phyloP scores from a whole-genome alignment of 2,888 invertebrate species.

The Mechanitis messenoides region DNA sequence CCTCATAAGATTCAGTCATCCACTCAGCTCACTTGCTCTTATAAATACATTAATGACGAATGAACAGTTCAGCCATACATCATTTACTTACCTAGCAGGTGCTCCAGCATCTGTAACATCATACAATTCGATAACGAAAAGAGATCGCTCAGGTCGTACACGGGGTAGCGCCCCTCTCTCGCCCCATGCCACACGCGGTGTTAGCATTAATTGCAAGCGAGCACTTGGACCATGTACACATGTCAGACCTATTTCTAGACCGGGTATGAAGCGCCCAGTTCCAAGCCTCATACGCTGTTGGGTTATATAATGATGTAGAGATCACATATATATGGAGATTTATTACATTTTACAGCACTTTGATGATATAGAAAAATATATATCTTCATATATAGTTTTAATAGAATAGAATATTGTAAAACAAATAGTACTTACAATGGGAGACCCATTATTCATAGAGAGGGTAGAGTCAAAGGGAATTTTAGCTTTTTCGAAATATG shows the following conservation, averaged over 20 bases:
- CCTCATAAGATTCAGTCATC: too few species aligned
- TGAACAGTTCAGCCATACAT: too few species aligned
- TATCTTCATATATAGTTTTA: too few species aligned
- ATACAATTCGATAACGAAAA: conserved; percentile 54
- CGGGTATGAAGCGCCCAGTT: conserved; percentile 45
- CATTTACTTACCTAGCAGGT: conserved; percentile 43
- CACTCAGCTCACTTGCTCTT: too few species aligned
- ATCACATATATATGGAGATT: not conserved
- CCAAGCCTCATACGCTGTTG: conserved; percentile 51
- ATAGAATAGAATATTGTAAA: too few species aligned
- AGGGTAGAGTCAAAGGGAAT: conserved; percentile 65
- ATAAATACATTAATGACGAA: too few species aligned
- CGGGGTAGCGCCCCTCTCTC: conserved; percentile 48
- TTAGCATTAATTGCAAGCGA: conserved; percentile 48
- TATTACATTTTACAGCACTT: not conserved
- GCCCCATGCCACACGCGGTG: conserved; percentile 57
- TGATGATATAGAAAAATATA: too few species aligned
- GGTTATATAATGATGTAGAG: not conserved
- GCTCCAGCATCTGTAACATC: conserved; percentile 45
- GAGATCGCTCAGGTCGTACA: conserved; percentile 48
- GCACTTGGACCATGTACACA: conserved; percentile 53
- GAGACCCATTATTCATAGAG: conserved; percentile 51
- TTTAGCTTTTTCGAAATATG: conserved; percentile 58
- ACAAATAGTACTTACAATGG: conserved; percentile 40
- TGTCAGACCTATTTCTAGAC: conserved; percentile 55